These are phyloP conservation scores for Zaprionus tsacasi DNA, from an alignment of 1,140 invertebrate species.

Conservation along the genomic window DNA sequence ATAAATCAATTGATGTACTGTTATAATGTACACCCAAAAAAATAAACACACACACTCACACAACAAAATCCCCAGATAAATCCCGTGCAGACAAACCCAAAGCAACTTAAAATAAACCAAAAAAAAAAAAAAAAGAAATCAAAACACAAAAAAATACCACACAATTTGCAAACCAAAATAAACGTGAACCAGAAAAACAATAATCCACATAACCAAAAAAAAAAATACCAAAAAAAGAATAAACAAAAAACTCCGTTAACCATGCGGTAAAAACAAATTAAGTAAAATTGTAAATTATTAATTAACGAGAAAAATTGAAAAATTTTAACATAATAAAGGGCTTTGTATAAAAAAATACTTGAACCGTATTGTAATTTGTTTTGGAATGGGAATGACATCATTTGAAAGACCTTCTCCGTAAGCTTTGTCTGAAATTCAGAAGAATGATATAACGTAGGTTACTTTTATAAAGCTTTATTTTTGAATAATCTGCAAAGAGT, in stretches of 20 bases:
- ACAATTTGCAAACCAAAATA: conserved; percentile 14
- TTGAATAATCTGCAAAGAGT: not conserved
- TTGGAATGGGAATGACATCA: not conserved
- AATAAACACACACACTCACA: conserved; percentile 39
- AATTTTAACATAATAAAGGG: conserved; percentile 82
- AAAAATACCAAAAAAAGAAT: conserved; percentile 30
- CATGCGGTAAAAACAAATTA: conserved; percentile 32
- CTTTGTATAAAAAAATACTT: conserved; percentile 73
- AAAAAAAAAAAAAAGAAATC: conserved; percentile 10
- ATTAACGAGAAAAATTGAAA: conserved; percentile 63
- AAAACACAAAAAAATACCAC: conserved; percentile 13
- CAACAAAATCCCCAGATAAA: conserved; percentile 13
- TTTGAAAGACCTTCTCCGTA: no score
- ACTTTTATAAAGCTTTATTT: not conserved
- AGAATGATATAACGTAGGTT: not conserved
- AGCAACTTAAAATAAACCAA: conserved; percentile 18
- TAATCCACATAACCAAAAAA: conserved; percentile 13
- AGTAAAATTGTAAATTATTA: conserved; percentile 77
- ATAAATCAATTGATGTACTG: conserved; percentile 75
- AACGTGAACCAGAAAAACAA: conserved; percentile 4
- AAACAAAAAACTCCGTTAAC: conserved; percentile 13
- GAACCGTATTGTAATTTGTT: not conserved
- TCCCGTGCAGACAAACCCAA: not conserved
- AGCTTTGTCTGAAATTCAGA: no score
- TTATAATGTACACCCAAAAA: conserved; percentile 68